A percentile compares a stretch with the other conserved stretches of the same genome.
phyloP scores from a whole-genome alignment of 2,888 invertebrate species.

The Trichopria drosophilae region DNA sequence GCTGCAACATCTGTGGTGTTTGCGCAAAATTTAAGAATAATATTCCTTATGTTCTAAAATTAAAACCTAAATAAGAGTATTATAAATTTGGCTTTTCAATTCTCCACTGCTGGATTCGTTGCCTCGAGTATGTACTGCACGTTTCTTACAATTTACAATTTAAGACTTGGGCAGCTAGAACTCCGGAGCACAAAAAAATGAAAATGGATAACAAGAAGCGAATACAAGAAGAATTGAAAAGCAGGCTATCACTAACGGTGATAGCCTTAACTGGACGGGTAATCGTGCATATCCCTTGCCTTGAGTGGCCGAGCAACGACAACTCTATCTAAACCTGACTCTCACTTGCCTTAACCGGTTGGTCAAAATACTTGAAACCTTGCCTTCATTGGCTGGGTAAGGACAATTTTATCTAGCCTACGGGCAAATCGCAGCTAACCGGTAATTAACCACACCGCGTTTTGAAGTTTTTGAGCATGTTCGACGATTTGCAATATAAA shows the following conservation, averaged over 20 bases:
- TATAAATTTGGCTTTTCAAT: conserved; percentile 16
- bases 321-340: too few species aligned
- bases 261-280: too few species aligned
- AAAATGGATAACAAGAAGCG: conserved; percentile 11
- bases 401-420: too few species aligned
- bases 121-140: conserved; percentile 13
- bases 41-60: conserved; percentile 8
- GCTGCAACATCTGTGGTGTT: conserved; percentile 19
- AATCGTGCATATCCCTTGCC: too few species aligned
- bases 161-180: conserved; percentile 4
- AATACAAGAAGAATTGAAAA: conserved; percentile 9
- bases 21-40: conserved; percentile 13
- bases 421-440: too few species aligned
- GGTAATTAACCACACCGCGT: too few species aligned
- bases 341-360: too few species aligned
- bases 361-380: too few species aligned
- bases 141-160: conserved; percentile 5
- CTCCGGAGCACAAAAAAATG: conserved; percentile 2
- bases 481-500: too few species aligned
- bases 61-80: conserved; percentile 5
- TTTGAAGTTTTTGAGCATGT: too few species aligned
- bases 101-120: conserved; percentile 8
- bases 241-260: conserved; percentile 10
- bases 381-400: too few species aligned
- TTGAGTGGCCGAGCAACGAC: too few species aligned